These are phyloP conservation scores for Melipona beecheii DNA, from an alignment of 2,888 invertebrate genomes.

Conservation along the genomic window DNA sequence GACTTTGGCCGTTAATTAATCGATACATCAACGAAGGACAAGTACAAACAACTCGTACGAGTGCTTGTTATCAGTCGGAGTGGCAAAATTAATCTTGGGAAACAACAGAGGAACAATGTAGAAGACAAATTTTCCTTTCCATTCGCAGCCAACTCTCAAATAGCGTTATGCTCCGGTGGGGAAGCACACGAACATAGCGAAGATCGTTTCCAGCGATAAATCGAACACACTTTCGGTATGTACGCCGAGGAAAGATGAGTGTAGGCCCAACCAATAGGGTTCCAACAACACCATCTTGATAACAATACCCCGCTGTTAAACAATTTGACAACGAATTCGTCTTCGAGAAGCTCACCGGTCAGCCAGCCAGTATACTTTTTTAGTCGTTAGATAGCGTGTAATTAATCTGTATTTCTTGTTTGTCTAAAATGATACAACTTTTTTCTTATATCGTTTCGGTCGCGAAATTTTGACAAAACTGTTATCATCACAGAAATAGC, in stretches of 20 bases:
- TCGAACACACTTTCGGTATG: conserved; percentile 59
- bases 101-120: conserved; percentile 50
- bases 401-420: background rate
- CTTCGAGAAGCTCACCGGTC: conserved; percentile 56
- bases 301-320: conserved; percentile 79
- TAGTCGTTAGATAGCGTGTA: conserved; percentile 36
- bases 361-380: conserved; percentile 40
- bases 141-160: conserved; percentile 53
- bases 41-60: conserved; percentile 1
- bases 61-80: conserved; percentile 18
- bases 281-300: conserved; percentile 76
- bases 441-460: background rate
- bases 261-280: conserved; percentile 53
- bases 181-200: conserved; percentile 50
- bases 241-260: conserved; percentile 62
- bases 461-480: background rate
- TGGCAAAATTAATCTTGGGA: conserved; percentile 56
- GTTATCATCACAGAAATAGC: background rate
- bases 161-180: conserved; percentile 53
- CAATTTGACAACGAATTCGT: conserved; percentile 80
- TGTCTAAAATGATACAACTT: background rate
- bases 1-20: conserved; percentile 35
- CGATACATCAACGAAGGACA: conserved; percentile 45
- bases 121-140: conserved; percentile 60
- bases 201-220: conserved; percentile 66